Percentiles rank a stretch among this genome's conserved stretches.
phyloP scores from a whole-genome alignment of 2,797 vertebrate species.

The Botia kubotai region DNA sequence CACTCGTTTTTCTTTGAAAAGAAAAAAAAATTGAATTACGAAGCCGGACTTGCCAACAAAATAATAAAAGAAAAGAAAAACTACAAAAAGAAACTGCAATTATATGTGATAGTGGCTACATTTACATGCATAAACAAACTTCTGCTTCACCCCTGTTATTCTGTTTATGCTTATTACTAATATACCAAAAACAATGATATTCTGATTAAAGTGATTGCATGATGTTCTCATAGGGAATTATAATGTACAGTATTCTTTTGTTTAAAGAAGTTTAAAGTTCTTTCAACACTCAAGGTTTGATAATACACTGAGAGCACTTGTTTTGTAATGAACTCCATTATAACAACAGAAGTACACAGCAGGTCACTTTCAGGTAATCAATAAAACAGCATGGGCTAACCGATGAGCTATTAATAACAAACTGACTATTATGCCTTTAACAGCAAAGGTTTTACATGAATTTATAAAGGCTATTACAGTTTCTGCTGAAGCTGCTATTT shows the following conservation, averaged over 20 bases:
- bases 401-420: no score
- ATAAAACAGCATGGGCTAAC: no score
- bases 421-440: no score
- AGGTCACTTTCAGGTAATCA: no score
- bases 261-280: neutral
- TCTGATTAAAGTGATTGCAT: neutral
- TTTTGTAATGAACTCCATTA: neutral
- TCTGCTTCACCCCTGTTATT: slow-evolving; percentile 8
- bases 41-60: slow-evolving; percentile 33
- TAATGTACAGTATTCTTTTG: neutral
- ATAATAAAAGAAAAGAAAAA: slow-evolving; percentile 40
- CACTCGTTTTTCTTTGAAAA: slow-evolving; percentile 42
- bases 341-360: no score
- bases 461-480: neutral
- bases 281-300: neutral
- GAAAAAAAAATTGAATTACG: no score
- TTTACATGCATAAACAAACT: slow-evolving; percentile 15
- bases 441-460: no score
- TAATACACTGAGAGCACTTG: neutral
- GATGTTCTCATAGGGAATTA: no score
- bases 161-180: neutral
- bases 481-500: neutral
- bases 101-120: slow-evolving; percentile 16
- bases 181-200: slow-evolving; percentile 26
- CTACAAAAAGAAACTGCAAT: slow-evolving; percentile 15